Conservation (phyloP, 2,888 invertebrate genomes). For the Himalopsyche tibetana region DNA sequence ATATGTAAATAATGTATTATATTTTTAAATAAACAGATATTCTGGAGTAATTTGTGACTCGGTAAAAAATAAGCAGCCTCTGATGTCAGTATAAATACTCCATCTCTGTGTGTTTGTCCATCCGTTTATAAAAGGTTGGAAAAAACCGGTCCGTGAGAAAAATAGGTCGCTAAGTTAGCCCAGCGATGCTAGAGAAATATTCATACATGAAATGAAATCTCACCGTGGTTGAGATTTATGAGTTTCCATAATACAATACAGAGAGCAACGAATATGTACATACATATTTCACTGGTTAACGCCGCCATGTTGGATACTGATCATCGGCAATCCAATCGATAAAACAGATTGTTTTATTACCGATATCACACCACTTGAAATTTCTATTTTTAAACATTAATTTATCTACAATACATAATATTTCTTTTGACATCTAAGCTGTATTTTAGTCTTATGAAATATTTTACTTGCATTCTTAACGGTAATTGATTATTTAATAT, state of each 20-base stretch:
- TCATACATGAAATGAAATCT: conserved; percentile 29
- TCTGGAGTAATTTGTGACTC: too few species aligned
- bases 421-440: too few species aligned
- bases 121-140: neutral
- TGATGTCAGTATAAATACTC: neutral
- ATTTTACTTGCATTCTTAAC: too few species aligned
- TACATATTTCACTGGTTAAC: neutral
- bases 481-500: too few species aligned
- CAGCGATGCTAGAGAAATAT: conserved; percentile 34
- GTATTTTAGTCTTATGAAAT: too few species aligned
- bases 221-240: conserved; percentile 2
- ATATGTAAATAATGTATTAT: too few species aligned
- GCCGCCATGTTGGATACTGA: neutral
- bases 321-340: neutral
- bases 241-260: neutral
- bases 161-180: conserved; percentile 9
- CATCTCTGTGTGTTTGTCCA: neutral
- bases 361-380: neutral
- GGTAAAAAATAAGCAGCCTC: too few species aligned
- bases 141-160: neutral
- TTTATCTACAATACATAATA: too few species aligned
- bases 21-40: too few species aligned
- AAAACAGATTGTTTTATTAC: neutral
- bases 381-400: too few species aligned
- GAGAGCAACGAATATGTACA: neutral